Base-by-base conservation (phyloP, 2,888 invertebrate genomes). In the Cheilosia impressa region DNA sequence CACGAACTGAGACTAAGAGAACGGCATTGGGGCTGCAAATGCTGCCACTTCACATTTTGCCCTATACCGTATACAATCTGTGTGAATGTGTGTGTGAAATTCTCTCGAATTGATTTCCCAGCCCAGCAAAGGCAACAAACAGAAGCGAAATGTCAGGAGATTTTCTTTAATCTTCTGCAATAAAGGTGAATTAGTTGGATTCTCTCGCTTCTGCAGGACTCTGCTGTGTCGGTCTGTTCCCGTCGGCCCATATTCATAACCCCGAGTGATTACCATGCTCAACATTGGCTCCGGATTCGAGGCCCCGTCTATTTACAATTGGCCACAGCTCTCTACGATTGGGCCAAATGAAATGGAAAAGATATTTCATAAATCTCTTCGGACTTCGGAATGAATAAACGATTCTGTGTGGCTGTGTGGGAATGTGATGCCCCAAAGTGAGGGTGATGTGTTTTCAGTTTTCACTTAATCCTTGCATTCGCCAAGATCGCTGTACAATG, bases 91-190 rank as follows among this genome's bases (percentile, higher is more conserved):
- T 52, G 17, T 52, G 57, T 15, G 47, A 27, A 57, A 41, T 63
- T 63, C 34, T 50, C 45, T 24, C 1, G 24, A 65, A 75, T 76
- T 76, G 68, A 76, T 68, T 76, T 76, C 66, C 22, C 22, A 22
- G 22, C 22, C 22, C 27, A 22, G 58, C 66, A 60, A 52, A 27
- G 52, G 60, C 58, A 66, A 34, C 13, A 38, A 13, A 38, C 50
- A 17, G 58, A 27, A 43, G 43, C 58, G 43, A 52, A 68, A 50
- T 41, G 43, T 50, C 76, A 52, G 52, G 68, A 68, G 66, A 68
- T 68, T 68, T 76, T 68, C 58, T 52, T 60, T 76, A 76, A 76
- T 76, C 76, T 68, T 76, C 52, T 43, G 66, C 76, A 68, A 76
- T 76, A 76, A 76, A 76, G 66, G 66, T 68, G 76, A 76, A 76